These are phyloP conservation scores for Malachius bipustulatus DNA, from an alignment of 2,888 invertebrate species.

Conservation along the genomic window DNA sequence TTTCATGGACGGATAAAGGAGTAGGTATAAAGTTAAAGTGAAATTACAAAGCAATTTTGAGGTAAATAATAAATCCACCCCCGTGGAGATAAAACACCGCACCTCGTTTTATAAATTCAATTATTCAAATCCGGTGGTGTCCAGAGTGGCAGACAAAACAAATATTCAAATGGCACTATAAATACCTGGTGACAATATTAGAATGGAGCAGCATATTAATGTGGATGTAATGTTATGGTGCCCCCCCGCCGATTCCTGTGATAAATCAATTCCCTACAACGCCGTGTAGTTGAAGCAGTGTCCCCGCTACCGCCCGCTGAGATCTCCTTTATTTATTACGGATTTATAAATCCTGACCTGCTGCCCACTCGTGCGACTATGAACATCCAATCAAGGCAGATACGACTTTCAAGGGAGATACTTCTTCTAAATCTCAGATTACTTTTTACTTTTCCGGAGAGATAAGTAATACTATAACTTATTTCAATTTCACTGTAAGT, in stretches of 20 bases:
- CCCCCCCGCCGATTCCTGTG: slow-evolving; percentile 33
- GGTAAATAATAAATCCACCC: no score
- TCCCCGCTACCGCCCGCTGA: slow-evolving; percentile 33
- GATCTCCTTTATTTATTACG: slow-evolving; percentile 36
- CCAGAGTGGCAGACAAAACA: slow-evolving; percentile 30
- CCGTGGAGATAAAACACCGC: slow-evolving; percentile 29
- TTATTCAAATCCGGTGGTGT: slow-evolving; percentile 30
- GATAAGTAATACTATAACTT: no score
- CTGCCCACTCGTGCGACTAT: slow-evolving; percentile 27
- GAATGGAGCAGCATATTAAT: slow-evolving; percentile 37
- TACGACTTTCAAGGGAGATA: no score
- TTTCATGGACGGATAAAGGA: no score
- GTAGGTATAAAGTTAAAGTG: no score
- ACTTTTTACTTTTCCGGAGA: no score
- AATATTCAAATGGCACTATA: slow-evolving; percentile 36
- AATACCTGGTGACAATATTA: slow-evolving; percentile 41
- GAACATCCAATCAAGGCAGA: no score
- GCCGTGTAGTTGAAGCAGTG: slow-evolving; percentile 37
- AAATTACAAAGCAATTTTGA: no score
- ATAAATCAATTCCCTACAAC: slow-evolving; percentile 39
- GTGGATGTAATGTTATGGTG: slow-evolving; percentile 34
- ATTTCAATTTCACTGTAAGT: no score
- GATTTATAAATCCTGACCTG: slow-evolving; percentile 32
- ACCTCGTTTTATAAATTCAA: slow-evolving; percentile 35
- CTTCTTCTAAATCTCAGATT: no score